These are phyloP conservation scores for Hybognathus amarus DNA, from an alignment of 2,797 vertebrate genomes.

Conservation along the genomic window DNA sequence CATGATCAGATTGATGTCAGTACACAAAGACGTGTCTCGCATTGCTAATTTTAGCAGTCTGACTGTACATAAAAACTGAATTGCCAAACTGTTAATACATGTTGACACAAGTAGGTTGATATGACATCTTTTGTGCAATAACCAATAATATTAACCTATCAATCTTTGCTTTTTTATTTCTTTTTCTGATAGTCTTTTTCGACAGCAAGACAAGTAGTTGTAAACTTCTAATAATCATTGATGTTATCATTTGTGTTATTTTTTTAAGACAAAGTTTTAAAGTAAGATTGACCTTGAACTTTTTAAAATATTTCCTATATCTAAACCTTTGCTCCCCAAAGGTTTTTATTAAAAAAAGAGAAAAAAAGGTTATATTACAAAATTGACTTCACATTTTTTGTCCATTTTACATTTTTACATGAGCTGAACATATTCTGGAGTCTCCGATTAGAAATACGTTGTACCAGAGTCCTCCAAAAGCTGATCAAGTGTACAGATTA, in stretches of 20 bases:
- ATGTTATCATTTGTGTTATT: not conserved
- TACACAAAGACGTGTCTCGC: not conserved
- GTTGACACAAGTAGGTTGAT: slow-evolving; percentile 47
- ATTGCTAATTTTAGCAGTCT: slow-evolving; percentile 27
- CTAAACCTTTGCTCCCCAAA: not conserved
- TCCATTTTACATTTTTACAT: not conserved
- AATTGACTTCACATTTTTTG: not conserved
- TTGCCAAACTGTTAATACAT: not conserved
- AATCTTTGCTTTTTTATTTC: slow-evolving; percentile 64
- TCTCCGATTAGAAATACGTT: not conserved
- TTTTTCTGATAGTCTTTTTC: slow-evolving; percentile 39
- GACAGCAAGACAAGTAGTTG: not conserved
- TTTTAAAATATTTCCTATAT: not conserved
- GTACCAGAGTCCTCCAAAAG: slow-evolving; percentile 6
- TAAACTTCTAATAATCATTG: not conserved
- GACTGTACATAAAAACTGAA: slow-evolving; percentile 6
- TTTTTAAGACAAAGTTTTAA: not conserved
- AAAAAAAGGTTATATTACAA: not conserved
- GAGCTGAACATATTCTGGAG: not conserved
- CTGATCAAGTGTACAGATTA: slow-evolving; percentile 17
- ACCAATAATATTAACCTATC: not conserved
- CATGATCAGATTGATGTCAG: slow-evolving; percentile 2
- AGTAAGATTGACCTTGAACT: not conserved
- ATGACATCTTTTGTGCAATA: slow-evolving; percentile 36
- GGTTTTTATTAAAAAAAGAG: too few relatives aligned